Evolutionary conservation across 2,797 vertebrate species (phyloP).

Genomic region (Novumbra hubbsi): DNA sequence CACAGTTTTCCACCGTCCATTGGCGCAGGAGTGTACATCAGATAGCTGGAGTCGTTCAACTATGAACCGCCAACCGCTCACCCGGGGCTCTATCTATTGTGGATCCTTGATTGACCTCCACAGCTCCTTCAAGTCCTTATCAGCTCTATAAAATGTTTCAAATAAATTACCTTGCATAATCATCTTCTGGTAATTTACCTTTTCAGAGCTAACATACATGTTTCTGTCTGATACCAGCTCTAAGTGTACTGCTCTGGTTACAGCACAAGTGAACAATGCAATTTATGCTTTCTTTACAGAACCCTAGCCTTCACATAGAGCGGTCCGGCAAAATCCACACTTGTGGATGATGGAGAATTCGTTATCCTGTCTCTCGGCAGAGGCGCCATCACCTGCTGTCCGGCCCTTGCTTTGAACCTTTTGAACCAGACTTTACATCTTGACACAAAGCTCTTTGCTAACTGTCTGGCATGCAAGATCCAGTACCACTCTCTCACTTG

Average conservation of each 20-base stretch:
- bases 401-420: conserved; percentile 14
- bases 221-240: conserved; percentile 1
- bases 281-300: not conserved
- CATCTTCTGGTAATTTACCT: no score
- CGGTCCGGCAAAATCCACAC: conserved; percentile 25
- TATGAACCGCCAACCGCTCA: no score
- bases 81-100: no score
- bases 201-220: no score
- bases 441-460: not conserved
- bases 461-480: not conserved
- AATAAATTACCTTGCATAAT: no score
- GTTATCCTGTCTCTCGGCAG: conserved; percentile 27
- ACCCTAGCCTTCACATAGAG: conserved; percentile 10
- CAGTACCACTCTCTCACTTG: conserved; percentile 13
- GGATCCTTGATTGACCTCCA: no score
- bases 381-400: conserved; percentile 13
- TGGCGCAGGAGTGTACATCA: no score
- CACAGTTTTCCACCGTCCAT: no score
- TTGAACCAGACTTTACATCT: conserved; percentile 1
- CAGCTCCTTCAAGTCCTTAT: no score
- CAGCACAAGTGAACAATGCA: conserved; percentile 14
- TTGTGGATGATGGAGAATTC: conserved; percentile 13
- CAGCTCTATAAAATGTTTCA: no score
- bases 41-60: no score
- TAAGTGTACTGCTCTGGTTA: conserved; percentile 1